Evolutionary conservation across 2,888 invertebrate genomes (phyloP), one percentile per base, ranked within the genome.

Genomic region (Drosophila multiciliata): DNA sequence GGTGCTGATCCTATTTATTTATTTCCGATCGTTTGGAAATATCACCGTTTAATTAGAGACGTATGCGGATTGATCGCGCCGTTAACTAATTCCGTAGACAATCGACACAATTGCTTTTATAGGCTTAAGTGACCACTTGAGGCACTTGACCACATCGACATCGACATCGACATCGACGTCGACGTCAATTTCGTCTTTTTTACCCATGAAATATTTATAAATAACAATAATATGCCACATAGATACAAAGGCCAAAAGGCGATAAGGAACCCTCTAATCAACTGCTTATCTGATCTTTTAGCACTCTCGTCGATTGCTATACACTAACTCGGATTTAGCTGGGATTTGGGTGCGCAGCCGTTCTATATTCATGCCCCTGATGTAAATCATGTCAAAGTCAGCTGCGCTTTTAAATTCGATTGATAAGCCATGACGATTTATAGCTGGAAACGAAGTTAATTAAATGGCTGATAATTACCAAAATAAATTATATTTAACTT

Each of bases 31-130:
- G 23, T 12, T 42, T 53, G 33, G 29, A 15, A 38, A n/a, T 35
- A 23, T 38, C 33, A 45, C 26, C n/a, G 29, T 23, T 38, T 40
- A 61, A 48, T 57, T 57, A 32, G 38, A 40, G 45, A 68, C 58
- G 68, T 53, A 58, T 63, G 40, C 66, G 63, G 48, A 62, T 75
- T 73, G 61, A 75, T 40, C 45, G 68, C 64, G 57, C 32, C 29
- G 45, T 50, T 42, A 66, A 85, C 80, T 82, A 74, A 82, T 72
- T 82, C 55, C 59, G 40, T 65, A 55, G 40, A 49, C 63, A 59
- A 55, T 53, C 20, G n/a, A 40, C 23, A 57, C 73, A 50, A 57
- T 59, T 61, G 66, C 77, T 71, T 89, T 80, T 80, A 90, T 82
- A 82, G 77, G 73, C 60, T 74, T 17, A 50, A 62, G 29, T 55